Evolutionary conservation across 2,888 invertebrate genomes (phyloP).

Genomic region (Agrochola macilenta): DNA sequence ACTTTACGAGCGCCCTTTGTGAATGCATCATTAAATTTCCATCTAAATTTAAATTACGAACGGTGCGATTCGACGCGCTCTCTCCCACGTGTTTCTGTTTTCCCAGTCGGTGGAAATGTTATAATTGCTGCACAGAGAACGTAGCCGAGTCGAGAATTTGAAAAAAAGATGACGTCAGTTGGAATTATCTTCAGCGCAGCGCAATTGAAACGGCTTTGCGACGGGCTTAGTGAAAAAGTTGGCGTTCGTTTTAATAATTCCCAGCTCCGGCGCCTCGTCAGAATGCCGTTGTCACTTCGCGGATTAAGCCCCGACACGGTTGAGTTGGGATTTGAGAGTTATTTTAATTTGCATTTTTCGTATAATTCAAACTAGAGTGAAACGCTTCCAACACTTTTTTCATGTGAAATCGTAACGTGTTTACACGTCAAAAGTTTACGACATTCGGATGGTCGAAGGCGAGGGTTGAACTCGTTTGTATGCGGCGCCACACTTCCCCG

Average conservation of each 20-base stretch:
- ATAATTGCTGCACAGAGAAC: conserved; percentile 90
- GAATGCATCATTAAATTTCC: conserved; percentile 91
- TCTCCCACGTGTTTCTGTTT: conserved; percentile 90
- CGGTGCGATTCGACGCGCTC: conserved; percentile 87
- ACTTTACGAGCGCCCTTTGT: conserved; percentile 91
- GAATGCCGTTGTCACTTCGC: conserved; percentile 91
- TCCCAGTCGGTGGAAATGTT: conserved; percentile 90
- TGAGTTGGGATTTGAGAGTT: conserved; percentile 90
- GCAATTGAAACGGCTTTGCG: conserved; percentile 91
- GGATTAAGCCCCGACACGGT: conserved; percentile 90
- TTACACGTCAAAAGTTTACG: conserved; percentile 81
- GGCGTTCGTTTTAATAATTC: conserved; percentile 91
- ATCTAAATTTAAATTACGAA: conserved; percentile 91
- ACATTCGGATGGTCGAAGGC: conserved; percentile 76
- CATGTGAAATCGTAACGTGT: conserved; percentile 73
- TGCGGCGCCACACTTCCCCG: conserved; percentile 83
- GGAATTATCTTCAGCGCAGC: conserved; percentile 91
- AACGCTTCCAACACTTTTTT: conserved; percentile 72
- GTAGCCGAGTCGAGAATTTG: conserved; percentile 88
- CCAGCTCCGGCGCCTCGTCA: conserved; percentile 91
- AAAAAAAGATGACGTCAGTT: conserved; percentile 90
- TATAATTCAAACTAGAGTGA: conserved; percentile 81
- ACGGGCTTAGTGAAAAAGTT: conserved; percentile 91
- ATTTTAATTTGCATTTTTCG: conserved; percentile 90
- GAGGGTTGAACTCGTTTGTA: conserved; percentile 85